phyloP scores from a whole-genome alignment of 1,140 invertebrate genomes.

The Aphaenogaster ashmeadi region DNA sequence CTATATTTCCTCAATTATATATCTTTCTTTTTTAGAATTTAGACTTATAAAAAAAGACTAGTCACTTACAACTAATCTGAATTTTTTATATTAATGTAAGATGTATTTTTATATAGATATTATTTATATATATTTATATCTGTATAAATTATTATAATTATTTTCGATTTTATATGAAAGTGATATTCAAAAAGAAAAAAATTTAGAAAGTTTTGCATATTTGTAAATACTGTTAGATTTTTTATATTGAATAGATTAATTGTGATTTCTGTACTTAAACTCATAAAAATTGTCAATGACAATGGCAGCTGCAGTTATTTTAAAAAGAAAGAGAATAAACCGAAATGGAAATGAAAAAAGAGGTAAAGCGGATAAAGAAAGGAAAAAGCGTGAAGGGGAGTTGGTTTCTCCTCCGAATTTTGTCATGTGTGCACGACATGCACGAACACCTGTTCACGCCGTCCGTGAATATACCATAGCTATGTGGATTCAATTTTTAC shows the following conservation, averaged over 20 bases:
- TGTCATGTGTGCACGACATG: conserved; percentile 32
- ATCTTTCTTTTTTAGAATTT: neutral
- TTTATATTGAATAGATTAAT: conserved; percentile 1
- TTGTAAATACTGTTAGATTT: neutral
- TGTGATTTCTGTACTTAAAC: neutral
- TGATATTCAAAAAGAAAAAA: neutral
- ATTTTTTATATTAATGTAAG: neutral
- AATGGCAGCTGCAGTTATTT: conserved; percentile 15
- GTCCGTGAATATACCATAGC: conserved; percentile 27
- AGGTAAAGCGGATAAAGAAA: conserved; percentile 6
- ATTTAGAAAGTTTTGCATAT: neutral
- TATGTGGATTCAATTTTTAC: conserved; percentile 76
- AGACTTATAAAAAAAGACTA: neutral
- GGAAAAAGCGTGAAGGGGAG: neutral
- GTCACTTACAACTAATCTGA: neutral
- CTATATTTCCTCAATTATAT: neutral
- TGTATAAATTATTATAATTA: neutral
- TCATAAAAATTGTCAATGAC: conserved; percentile 19
- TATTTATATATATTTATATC: neutral
- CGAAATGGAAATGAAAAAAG: neutral
- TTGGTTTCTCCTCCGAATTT: conserved; percentile 30
- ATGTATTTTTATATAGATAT: neutral
- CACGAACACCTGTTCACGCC: conserved; percentile 11
- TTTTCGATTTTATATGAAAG: neutral
- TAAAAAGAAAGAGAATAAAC: neutral